Conservation (phyloP, 2,888 invertebrate genomes). For the Phasia obesa region DNA sequence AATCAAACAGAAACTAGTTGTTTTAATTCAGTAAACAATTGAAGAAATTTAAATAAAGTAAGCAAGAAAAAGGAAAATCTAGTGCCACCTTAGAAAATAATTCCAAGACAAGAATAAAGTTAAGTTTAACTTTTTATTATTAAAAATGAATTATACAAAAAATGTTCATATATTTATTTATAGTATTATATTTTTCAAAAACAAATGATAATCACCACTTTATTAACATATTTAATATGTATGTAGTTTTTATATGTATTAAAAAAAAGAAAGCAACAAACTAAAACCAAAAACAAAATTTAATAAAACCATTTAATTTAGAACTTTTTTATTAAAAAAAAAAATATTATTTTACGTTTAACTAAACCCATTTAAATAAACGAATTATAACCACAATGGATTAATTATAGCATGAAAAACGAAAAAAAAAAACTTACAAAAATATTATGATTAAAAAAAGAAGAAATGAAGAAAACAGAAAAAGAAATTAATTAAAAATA, state of each 20-base stretch:
- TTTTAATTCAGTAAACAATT: slow-evolving; percentile 55
- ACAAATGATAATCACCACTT: slow-evolving; percentile 62
- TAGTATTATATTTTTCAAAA: slow-evolving; percentile 60
- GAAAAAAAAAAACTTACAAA: slow-evolving; percentile 39
- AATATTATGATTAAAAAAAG: slow-evolving; percentile 35
- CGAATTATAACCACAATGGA: slow-evolving; percentile 46
- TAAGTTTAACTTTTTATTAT: slow-evolving; percentile 70
- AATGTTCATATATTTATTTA: slow-evolving; percentile 67
- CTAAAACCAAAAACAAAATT: slow-evolving; percentile 24
- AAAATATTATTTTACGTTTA: slow-evolving; percentile 32
- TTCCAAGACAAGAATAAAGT: slow-evolving; percentile 63
- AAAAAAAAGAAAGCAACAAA: slow-evolving; percentile 43
- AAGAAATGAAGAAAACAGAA: slow-evolving; percentile 17
- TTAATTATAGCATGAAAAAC: slow-evolving; percentile 53
- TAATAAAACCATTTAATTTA: slow-evolving; percentile 10
- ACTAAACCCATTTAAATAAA: slow-evolving; percentile 57
- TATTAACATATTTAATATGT: slow-evolving; percentile 68
- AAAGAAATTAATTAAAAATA: slow-evolving; percentile 51
- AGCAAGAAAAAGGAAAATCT: slow-evolving; percentile 54
- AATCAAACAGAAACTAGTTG: slow-evolving; percentile 48
- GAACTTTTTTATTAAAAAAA: neutral
- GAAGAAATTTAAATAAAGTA: slow-evolving; percentile 37
- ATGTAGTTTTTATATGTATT: slow-evolving; percentile 45
- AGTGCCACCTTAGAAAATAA: slow-evolving; percentile 70
- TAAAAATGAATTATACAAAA: slow-evolving; percentile 63